phyloP scores from a whole-genome alignment of 2,113 vertebrate species.

The Diadophis punctatus region DNA sequence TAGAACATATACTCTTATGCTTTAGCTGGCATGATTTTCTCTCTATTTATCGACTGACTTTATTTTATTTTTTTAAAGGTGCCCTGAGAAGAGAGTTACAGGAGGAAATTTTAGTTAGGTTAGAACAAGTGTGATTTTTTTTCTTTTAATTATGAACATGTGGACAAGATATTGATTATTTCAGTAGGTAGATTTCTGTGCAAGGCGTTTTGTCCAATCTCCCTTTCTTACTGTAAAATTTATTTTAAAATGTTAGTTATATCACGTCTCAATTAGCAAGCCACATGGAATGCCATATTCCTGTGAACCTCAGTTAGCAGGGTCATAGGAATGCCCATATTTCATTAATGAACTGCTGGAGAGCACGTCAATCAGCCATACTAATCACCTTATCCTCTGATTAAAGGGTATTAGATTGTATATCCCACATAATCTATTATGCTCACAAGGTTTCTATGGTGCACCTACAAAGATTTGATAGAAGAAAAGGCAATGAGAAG shows the following conservation, averaged over 20 bases:
- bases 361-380: neutral
- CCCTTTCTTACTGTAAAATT: neutral
- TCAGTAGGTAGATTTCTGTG: neutral
- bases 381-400: neutral
- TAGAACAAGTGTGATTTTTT: neutral
- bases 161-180: neutral
- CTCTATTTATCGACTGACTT: neutral
- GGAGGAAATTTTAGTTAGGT: neutral
- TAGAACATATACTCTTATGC: neutral
- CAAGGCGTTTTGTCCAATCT: neutral
- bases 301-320: neutral
- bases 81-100: neutral
- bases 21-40: neutral
- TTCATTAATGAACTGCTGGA: neutral
- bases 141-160: neutral
- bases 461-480: neutral
- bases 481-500: neutral
- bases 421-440: neutral
- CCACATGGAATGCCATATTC: neutral
- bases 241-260: neutral
- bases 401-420: neutral
- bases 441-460: neutral
- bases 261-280: neutral
- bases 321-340: neutral
- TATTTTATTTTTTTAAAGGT: neutral